These are phyloP conservation scores for Nesoenas mayeri DNA, from an alignment of 2,113 vertebrate genomes.

Conservation along the genomic window DNA sequence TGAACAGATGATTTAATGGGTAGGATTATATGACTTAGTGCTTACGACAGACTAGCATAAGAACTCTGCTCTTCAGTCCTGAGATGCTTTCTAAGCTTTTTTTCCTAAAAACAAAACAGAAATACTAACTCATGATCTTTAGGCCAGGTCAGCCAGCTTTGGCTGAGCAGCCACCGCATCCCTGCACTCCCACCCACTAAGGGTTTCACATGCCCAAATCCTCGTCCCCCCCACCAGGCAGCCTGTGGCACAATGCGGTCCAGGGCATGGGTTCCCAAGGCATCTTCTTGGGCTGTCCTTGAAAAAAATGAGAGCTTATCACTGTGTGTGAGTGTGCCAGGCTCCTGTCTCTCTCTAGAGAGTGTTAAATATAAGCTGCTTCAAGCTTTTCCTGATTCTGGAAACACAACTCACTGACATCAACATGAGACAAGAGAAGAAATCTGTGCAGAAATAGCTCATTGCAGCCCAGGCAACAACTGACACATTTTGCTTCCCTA, in stretches of 20 bases:
- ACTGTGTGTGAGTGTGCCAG: not conserved
- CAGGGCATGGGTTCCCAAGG: not conserved
- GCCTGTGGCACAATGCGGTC: accelerated
- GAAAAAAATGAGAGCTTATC: not conserved
- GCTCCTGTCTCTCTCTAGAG: not conserved
- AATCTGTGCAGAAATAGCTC: slow-evolving; percentile 21
- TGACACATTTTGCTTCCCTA: not conserved
- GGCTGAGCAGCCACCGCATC: not conserved
- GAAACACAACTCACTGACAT: not conserved
- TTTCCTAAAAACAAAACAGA: not conserved
- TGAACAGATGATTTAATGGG: not conserved
- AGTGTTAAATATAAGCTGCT: slow-evolving; percentile 4
- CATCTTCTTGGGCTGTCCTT: not conserved
- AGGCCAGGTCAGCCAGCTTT: not conserved
- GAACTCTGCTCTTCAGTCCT: not conserved
- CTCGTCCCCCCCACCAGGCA: accelerated
- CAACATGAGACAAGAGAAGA: not conserved
- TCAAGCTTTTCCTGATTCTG: not conserved
- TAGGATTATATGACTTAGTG: not conserved
- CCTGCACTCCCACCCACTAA: not conserved
- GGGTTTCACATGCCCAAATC: not conserved
- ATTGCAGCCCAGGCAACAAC: not conserved
- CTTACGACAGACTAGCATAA: not conserved
- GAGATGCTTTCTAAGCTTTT: not conserved
- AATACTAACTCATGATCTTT: not conserved